Evolutionary conservation across 2,888 invertebrate species (phyloP), one percentile per base, ranked within the genome.

Genomic region (Aelia acuminata): DNA sequence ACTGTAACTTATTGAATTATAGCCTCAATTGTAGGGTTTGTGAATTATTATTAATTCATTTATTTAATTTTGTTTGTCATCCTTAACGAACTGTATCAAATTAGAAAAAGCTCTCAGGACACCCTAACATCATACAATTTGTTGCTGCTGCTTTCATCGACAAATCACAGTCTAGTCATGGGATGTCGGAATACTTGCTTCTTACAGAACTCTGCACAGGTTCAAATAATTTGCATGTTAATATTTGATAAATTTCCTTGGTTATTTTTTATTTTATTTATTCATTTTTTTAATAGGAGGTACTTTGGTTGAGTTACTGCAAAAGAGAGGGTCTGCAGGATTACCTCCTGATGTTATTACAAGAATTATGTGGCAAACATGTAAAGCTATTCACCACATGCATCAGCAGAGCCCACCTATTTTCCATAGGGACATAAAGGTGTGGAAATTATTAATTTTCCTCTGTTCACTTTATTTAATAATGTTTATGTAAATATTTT

Each of bases 161-260:
- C 92, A 96, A 96, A 92, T 93, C 95, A 80, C 95, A 96, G 91
- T 96, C 96, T 47, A 94, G 94, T 87, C 96, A 96, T 93, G 96
- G 96, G 18, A 96, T 96, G 93, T 95, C 96, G 84, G 99, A 99
- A 93, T 99, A 97, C 93, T 94, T 98, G 91, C 93, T 99, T 90
- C 94, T 99, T 84, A 98, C 98, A 18, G 99, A 99, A 93, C 93
- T 98, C 50, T 99, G 99, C 93, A 95, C 96, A 92, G 98, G 98
- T 94, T 92, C 49, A 31, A 22, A 86, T 39, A 39, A 90, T 87
- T 13, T 35, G 2, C 4, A 31, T 48, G 43, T 35, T 1, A 63
- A 26, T 11, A 70, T 49, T 87, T 35, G 10, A 3, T 87, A 84
- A 49, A 3, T 48, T 48, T 84, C 49, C 26, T 13, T 84, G 22